Base-by-base conservation (phyloP, 2,797 vertebrate genomes). In the Bradypus variegatus region DNA sequence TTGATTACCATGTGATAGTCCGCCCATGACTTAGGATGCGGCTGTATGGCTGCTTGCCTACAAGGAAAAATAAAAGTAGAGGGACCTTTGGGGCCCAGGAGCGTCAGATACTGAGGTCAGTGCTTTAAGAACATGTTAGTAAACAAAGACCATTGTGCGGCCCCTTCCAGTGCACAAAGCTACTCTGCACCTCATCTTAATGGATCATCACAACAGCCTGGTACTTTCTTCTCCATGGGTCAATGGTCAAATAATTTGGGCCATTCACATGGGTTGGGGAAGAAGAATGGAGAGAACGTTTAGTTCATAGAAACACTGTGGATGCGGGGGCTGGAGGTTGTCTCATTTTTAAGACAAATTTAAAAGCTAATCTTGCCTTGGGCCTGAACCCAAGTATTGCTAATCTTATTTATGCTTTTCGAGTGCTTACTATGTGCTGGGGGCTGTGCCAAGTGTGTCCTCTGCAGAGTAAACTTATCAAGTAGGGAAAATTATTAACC, bases 1-100 rank as follows among this genome's bases (percentile, higher is more conserved):
- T 96, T 87, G 86, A 93, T 92, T 89, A 93, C 84, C 78, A 70
- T 84, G 21, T 9, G 15, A 58, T 84, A 86, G 69, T 88, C 93
- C 91, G 67, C 73, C 90, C 19, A 6, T 15, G 81, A 93, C 84
- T 93, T 81, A 33, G 69, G 90, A 79, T 9, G 10, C 92, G 62
- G 80, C 76, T 89, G 7, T 65, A 25, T 11, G 86, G 76, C 84
- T 92, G 70, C 86, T 90, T 70, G 81, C 73, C 90, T 21, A 70
- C 45, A 18, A 82, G 70, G 1, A 60, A 84, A 87, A 38, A 58
- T 2, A 64, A 60, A 41, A 60, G 48, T 27, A 33, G 82, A 41
- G 60, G 77, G 14, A 69, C 75, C 50, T 5, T n/a, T 9, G 29
- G 83, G 88, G 67, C 41, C 75, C 72, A 33, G 88, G 88, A 89